A percentile compares a stretch with the other conserved stretches of the same genome.
phyloP scores from a whole-genome alignment of 2,113 vertebrate genomes.

The Prunella himalayana region DNA sequence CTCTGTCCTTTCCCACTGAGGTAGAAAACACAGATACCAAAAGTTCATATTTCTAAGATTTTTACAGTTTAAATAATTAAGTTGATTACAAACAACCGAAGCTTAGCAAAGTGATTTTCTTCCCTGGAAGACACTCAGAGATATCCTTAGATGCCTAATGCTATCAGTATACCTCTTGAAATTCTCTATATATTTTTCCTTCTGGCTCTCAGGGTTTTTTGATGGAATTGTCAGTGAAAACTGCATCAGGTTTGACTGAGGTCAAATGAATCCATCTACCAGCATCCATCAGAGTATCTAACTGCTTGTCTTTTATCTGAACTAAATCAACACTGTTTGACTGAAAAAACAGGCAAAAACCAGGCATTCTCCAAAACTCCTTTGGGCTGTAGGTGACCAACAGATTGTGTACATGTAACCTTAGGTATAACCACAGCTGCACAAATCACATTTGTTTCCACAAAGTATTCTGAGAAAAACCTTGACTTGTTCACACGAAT shows the following conservation, averaged over 20 bases:
- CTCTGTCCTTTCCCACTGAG: background rate
- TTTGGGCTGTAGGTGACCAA: background rate
- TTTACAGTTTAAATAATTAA: background rate
- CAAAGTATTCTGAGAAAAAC: background rate
- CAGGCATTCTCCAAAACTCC: background rate
- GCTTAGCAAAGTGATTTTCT: background rate
- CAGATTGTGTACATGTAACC: fast-evolving
- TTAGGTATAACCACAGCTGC: background rate
- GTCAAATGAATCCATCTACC: background rate
- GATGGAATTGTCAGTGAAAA: background rate
- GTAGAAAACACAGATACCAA: background rate
- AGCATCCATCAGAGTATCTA: background rate
- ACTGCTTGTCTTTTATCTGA: background rate
- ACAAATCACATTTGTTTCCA: background rate
- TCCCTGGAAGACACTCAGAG: background rate
- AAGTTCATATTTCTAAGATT: background rate
- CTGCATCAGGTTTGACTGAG: background rate
- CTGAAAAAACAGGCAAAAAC: background rate
- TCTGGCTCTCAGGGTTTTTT: background rate
- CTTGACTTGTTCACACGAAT: background rate
- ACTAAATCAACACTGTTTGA: background rate
- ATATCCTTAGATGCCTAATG: background rate
- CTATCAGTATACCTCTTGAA: background rate
- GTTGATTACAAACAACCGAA: background rate
- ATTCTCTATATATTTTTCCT: background rate